Conservation (phyloP, 2,797 vertebrate genomes). For the Poliocrania exsul region DNA sequence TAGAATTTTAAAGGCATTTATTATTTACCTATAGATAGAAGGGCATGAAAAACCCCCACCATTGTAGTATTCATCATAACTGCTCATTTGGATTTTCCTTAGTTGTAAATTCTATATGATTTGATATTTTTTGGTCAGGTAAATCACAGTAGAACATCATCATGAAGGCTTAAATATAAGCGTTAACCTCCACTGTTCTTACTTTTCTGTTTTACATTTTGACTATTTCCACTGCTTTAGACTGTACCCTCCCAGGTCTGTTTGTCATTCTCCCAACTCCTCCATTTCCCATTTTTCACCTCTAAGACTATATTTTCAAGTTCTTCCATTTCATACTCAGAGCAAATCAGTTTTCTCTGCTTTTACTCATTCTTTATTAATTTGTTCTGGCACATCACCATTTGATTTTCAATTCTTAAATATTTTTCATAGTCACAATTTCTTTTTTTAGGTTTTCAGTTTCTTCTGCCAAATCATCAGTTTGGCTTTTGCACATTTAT, state of each 20-base stretch:
- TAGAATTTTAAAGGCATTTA: neutral
- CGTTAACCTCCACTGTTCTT: neutral
- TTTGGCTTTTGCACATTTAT: neutral
- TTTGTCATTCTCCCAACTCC: neutral
- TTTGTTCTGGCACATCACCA: neutral
- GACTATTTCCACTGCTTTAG: neutral
- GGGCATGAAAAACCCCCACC: accelerated
- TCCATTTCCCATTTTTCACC: neutral
- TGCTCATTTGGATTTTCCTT: neutral
- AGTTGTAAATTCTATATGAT: neutral
- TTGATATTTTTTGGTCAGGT: neutral
- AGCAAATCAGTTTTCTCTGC: neutral
- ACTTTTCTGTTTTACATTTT: neutral
- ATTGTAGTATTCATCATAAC: neutral
- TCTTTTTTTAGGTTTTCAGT: neutral
- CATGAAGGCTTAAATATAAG: neutral
- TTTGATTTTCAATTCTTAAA: neutral
- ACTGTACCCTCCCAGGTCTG: neutral
- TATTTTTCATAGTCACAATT: neutral
- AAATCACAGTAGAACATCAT: neutral
- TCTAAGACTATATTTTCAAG: neutral
- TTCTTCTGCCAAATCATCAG: neutral
- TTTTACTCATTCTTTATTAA: neutral
- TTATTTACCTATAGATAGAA: neutral
- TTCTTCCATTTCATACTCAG: neutral